These are phyloP conservation scores for Somateria mollissima DNA, from an alignment of 2,797 vertebrate species.

Conservation along the genomic window DNA sequence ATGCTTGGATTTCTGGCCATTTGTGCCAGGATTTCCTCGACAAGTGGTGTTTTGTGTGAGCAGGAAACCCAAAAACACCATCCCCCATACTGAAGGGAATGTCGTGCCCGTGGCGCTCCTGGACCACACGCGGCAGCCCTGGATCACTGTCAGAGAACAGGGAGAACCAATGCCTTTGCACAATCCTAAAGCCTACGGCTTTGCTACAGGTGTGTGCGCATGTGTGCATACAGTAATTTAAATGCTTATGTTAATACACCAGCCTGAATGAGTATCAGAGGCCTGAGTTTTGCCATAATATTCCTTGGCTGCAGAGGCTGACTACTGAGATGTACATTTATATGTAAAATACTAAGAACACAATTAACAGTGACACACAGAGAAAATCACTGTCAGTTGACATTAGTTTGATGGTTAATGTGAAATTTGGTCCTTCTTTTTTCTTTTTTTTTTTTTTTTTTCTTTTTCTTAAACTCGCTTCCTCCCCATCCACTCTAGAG, in stretches of 20 bases:
- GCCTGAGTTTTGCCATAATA: neutral
- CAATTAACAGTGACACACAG: neutral
- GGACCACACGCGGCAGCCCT: neutral
- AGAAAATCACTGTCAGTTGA: slow-evolving; percentile 26
- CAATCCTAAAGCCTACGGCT: neutral
- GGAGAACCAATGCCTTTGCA: neutral
- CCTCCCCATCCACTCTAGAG: neutral
- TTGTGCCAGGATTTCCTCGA: neutral
- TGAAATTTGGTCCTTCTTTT: neutral
- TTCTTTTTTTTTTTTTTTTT: neutral
- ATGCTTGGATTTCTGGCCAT: neutral
- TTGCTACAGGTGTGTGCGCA: neutral
- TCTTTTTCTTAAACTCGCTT: neutral
- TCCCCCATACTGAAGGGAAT: neutral
- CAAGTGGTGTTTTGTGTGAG: neutral
- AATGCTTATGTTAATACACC: neutral
- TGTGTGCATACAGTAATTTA: neutral
- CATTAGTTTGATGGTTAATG: slow-evolving; percentile 17
- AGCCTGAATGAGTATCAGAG: neutral
- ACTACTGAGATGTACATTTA: neutral
- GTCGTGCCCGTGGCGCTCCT: neutral
- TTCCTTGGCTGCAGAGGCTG: neutral
- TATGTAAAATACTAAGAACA: slow-evolving; percentile 9
- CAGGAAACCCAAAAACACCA: neutral
- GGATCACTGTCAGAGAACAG: neutral